phyloP scores from a whole-genome alignment of 2,888 invertebrate genomes.

The Heteromyza rotundicornis region DNA sequence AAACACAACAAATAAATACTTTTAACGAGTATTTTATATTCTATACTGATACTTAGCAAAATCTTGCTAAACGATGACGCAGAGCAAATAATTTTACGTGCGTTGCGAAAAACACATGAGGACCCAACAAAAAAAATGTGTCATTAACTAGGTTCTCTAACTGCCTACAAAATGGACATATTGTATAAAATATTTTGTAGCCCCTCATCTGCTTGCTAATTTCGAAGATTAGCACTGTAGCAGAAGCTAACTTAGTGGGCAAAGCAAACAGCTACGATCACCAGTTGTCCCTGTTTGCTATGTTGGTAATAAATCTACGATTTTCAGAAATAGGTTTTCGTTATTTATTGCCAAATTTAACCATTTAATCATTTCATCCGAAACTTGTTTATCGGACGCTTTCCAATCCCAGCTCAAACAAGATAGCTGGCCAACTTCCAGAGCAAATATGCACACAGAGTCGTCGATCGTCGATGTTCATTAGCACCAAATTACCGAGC shows the following conservation, averaged over 20 bases:
- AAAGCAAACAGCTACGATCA: background rate
- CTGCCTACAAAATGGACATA: background rate
- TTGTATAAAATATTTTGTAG: background rate
- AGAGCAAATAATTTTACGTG: too few relatives aligned
- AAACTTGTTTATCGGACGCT: background rate
- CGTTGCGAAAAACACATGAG: too few relatives aligned
- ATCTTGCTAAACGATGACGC: constrained; percentile 4
- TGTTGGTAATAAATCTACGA: background rate
- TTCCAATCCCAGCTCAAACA: background rate
- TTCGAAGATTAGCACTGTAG: background rate
- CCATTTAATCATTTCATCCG: background rate
- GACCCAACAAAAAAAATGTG: too few relatives aligned
- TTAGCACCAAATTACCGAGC: constrained; percentile 50
- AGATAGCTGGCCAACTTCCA: background rate
- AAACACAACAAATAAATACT: too few relatives aligned
- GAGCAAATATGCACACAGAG: constrained; percentile 3
- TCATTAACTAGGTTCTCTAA: background rate
- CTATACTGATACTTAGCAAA: too few relatives aligned
- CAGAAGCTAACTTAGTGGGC: background rate
- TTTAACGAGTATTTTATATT: too few relatives aligned
- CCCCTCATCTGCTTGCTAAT: background rate
- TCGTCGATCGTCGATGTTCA: constrained; percentile 36
- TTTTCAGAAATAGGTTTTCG: background rate
- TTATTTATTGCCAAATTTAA: constrained; percentile 3
- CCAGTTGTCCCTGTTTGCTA: background rate